Base-by-base conservation (phyloP, 2,113 vertebrate genomes). In the Etia nguti region DNA sequence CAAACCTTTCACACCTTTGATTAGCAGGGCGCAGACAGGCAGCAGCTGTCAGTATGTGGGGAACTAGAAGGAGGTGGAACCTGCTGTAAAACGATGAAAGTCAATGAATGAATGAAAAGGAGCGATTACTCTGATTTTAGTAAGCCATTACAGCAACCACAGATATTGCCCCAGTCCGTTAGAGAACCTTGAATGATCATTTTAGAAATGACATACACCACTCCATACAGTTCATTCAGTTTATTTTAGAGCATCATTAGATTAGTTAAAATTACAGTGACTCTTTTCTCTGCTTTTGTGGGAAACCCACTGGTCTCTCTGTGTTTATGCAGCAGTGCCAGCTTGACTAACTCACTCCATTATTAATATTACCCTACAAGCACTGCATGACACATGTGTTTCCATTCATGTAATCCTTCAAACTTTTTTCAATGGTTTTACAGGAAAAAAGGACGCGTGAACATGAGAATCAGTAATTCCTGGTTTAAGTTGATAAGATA, bases 1-100 rank as follows among this genome's bases (percentile, higher is more conserved):
- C 26, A 48, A 18, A 65, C 22, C 55, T 59, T 50, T 54, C 41
- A 12, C 34, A 50, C 50, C 73, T 81, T 68, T 75, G 81, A 85
- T 86, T 54, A 52, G 4, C 80, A 48, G 41, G 79, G 60, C 3
- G 18, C 60, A 54, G 88, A 79, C 79, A 41, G 52, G 85, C 55
- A 81, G 83, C 84, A 87, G 84, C 88, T 86, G 89, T 77, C 38
- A 9, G 80, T 36, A 70, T 84, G 83, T 80, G 81, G 29, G 79
- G 70, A 89, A 90, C 81, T 62, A 18, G 77, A 5, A 38, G 60
- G 80, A 79, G 48, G 81, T 24, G 82, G 4, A 50, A 4, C 59
- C 4, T 18, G 54, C 5, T 57, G 60, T 20, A 48, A 81, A 50
- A 84, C 1, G 2, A 22, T n/a, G 56, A 54, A 50, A 24, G 48